These are phyloP conservation scores for Alviniconcha strummeri DNA, from an alignment of 2,888 invertebrate genomes.

Conservation along the genomic window DNA sequence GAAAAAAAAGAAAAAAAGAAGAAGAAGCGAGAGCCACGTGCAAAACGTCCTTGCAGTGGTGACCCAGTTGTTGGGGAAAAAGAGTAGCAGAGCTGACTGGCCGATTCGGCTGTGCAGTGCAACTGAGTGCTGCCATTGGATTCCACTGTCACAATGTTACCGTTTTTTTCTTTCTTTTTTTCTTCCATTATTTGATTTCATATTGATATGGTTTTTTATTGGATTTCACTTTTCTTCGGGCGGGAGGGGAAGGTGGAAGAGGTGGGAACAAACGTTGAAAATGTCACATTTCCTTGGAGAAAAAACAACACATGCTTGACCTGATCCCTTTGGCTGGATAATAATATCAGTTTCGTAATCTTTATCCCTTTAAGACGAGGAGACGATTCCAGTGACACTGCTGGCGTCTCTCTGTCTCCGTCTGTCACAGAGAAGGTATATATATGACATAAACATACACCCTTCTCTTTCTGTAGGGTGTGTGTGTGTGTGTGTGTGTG, in stretches of 20 bases:
- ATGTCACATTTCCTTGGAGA: background rate
- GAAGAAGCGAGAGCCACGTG: background rate
- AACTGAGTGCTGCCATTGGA: background rate
- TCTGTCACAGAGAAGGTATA: background rate
- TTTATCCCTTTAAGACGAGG: background rate
- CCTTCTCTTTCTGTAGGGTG: no score
- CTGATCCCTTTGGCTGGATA: no score
- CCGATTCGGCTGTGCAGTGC: background rate
- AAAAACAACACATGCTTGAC: no score
- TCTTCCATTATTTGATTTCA: background rate
- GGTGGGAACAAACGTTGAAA: background rate
- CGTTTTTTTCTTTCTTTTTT: background rate
- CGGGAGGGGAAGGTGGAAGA: background rate
- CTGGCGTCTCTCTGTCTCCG: background rate
- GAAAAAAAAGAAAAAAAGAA: background rate
- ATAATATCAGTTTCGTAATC: no score
- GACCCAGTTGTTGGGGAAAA: background rate
- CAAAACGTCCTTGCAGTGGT: no score
- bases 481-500: background rate
- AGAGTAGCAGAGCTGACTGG: background rate
- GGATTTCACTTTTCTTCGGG: no score
- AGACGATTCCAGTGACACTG: background rate
- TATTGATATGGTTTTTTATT: no score
- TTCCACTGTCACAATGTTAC: background rate
- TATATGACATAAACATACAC: no score